Conservation (phyloP, 2,888 invertebrate species). For the Pardosa pseudoannulata region DNA sequence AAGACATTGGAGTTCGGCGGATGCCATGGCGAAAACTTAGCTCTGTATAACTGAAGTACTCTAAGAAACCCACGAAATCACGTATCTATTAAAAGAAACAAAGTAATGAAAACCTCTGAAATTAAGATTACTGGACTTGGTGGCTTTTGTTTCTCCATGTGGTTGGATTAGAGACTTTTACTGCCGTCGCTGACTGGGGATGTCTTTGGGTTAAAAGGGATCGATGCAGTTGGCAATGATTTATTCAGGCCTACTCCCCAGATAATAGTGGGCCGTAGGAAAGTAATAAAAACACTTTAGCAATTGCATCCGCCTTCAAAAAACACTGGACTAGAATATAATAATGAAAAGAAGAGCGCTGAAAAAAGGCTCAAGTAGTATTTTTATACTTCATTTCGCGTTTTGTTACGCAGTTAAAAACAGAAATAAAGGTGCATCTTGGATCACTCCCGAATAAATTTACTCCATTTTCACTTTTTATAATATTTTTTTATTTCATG, state of each 20-base stretch:
- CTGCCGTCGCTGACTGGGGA: slow-evolving; percentile 41
- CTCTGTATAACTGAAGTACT: background rate
- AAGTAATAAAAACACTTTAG: slow-evolving; percentile 66
- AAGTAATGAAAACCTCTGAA: slow-evolving; percentile 69
- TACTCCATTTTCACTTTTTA: no score
- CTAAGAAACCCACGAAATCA: slow-evolving; percentile 39
- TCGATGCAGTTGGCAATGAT: slow-evolving; percentile 47
- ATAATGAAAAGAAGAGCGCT: slow-evolving; percentile 55
- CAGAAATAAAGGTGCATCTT: no score
- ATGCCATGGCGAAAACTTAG: background rate
- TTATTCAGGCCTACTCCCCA: slow-evolving; percentile 49
- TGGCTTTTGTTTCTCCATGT: slow-evolving; percentile 16
- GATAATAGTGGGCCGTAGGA: slow-evolving; percentile 42
- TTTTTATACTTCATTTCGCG: background rate
- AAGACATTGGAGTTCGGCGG: background rate
- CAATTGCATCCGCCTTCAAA: slow-evolving; percentile 29
- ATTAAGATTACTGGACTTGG: slow-evolving; percentile 53
- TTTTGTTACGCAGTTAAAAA: background rate
- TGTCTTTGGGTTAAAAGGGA: slow-evolving; percentile 47
- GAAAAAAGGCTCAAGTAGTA: no score
- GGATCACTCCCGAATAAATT: no score
- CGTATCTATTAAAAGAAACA: slow-evolving; percentile 61
- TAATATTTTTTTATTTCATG: no score
- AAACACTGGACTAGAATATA: slow-evolving; percentile 31
- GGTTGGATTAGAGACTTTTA: slow-evolving; percentile 54